Evolutionary conservation across 2,888 invertebrate species (phyloP), one percentile per base, ranked within the genome.

Genomic region (Emmelina monodactyla): DNA sequence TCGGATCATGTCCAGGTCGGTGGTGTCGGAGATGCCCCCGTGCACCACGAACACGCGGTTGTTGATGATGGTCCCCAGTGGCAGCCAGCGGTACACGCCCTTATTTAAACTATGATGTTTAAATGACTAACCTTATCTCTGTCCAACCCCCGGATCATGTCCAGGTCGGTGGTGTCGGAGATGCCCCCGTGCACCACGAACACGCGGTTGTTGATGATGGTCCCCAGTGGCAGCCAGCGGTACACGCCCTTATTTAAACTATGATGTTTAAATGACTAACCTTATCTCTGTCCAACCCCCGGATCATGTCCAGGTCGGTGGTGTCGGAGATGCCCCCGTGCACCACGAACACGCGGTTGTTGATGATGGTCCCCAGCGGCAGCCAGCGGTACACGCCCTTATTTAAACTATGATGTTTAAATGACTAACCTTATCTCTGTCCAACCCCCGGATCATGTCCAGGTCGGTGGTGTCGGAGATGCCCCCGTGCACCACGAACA

Each of bases 141-240:
- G 55, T 94, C 91, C 22, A 95, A 81, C 49, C 86, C 88, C 45
- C 86, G 85, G 43, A 96, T 85, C 64, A 88, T 83, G 53, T 88
- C 87, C 44, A 96, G 79, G 68, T 94, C 91, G 0, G 94, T 94
- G 40, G 86, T 86, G 59, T 94, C 91, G 0, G 95, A 95, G 50
- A 96, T 91, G 15, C 96, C 96, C 0, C 96, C 96, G 56, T 96
- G 96, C 3, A 94, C 92, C 34, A 96, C 90, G 38, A 96, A 84
- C 31, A 95, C 91, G 47, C 92, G 87, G 58, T 90, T 88, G 71
- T 96, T 95, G 55, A 96, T 88, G 44, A 96, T 85, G 10, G 95
- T 92, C 32, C 92, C 94, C 38, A 96, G 72, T 0, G 96, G 96
- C 41, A 96, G 83, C 92, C 94, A 94, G 41, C 94, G 87, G 68